phyloP scores from a whole-genome alignment of 2,888 invertebrate genomes.

The Notocelia uddmanniana region DNA sequence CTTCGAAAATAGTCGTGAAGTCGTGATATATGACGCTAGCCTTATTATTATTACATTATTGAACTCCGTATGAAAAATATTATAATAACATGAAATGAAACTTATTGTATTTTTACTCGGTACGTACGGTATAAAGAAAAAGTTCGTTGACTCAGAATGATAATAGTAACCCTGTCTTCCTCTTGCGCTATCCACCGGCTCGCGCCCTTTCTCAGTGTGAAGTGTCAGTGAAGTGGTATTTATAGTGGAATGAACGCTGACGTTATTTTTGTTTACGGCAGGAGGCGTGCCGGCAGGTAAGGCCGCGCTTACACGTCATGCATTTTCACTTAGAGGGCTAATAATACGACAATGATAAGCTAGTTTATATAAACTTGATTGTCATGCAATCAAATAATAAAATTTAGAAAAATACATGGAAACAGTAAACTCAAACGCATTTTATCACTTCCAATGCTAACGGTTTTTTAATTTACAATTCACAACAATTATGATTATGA shows the following conservation, averaged over 20 bases:
- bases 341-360: not conserved
- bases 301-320: slow-evolving; percentile 57
- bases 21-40: no score
- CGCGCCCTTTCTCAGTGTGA: not conserved
- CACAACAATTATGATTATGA: no score
- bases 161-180: not conserved
- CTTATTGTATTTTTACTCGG: not conserved
- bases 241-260: slow-evolving; percentile 56
- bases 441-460: no score
- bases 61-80: not conserved
- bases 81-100: not conserved
- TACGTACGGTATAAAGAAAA: not conserved
- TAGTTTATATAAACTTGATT: not conserved
- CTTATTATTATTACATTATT: no score
- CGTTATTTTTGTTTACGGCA: slow-evolving; percentile 79
- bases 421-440: no score
- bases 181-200: not conserved
- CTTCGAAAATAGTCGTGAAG: no score
- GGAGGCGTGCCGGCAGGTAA: slow-evolving; percentile 84
- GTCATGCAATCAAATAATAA: no score
- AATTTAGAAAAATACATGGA: no score
- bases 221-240: not conserved
- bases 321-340: slow-evolving; percentile 48
- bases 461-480: no score
- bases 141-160: not conserved